Evolutionary conservation across 2,888 invertebrate species (phyloP).

Genomic region (Rhorus exstirpatorius): DNA sequence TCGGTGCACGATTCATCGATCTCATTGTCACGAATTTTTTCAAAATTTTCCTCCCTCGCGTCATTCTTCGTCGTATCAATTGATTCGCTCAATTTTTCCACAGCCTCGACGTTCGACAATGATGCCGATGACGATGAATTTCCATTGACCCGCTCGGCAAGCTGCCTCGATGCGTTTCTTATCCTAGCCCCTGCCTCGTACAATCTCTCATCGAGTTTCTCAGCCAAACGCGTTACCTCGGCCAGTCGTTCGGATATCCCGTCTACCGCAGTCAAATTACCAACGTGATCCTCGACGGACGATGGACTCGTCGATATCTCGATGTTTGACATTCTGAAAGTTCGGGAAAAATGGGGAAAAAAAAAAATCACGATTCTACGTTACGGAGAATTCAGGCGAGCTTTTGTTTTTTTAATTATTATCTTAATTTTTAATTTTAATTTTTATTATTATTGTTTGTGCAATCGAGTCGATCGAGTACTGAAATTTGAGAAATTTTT

Average conservation of each 20-base stretch:
- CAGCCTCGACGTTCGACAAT: constrained; percentile 13
- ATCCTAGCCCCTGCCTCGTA: constrained; percentile 84
- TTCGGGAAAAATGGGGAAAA: not conserved
- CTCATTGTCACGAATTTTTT: constrained; percentile 32
- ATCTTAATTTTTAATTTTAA: not conserved
- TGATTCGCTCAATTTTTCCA: not conserved
- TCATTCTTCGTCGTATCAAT: constrained; percentile 35
- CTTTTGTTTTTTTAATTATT: not conserved
- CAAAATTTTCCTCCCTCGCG: constrained; percentile 68
- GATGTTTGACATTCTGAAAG: constrained; percentile 80
- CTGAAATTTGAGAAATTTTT: not conserved
- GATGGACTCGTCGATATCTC: constrained; percentile 63
- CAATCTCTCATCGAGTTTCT: constrained; percentile 88
- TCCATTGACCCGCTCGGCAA: constrained; percentile 67
- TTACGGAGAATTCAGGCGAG: not conserved
- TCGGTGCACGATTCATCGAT: constrained; percentile 87
- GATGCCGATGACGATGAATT: constrained; percentile 34
- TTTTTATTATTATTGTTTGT: not conserved
- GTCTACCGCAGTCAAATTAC: constrained; percentile 89
- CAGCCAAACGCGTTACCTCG: constrained; percentile 90
- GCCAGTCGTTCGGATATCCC: constrained; percentile 89
- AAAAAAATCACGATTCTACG: not conserved
- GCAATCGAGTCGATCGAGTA: not conserved
- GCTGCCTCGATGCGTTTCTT: constrained; percentile 73
- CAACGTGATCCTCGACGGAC: constrained; percentile 69